Base-by-base conservation (phyloP, 2,797 vertebrate genomes). In the Bovichtus variegatus region DNA sequence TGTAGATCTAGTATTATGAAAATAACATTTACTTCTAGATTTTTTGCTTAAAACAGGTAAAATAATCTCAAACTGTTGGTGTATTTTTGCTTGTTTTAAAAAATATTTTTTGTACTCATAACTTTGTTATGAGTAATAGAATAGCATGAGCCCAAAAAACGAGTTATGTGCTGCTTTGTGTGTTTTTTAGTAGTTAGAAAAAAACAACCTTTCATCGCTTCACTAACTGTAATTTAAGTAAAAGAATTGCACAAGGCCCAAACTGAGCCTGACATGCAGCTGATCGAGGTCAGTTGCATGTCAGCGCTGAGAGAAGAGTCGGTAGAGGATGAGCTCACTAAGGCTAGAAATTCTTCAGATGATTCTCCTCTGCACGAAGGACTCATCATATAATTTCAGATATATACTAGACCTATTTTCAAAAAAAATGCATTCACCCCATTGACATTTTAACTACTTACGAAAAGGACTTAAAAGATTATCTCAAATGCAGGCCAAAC, bases 301-400 rank as follows among this genome's bases (percentile, higher is more conserved):
- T 82, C 75, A 78, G 61, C 19, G 19, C n/a, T 73, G 64, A 76
- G 59, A 87, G 76, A 87, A 68, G 58, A 75, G 74, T 82, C 9
- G 9, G 9, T 76, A 53, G 66, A 67, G 21, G 63, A 83, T 83
- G 81, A 81, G 63, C 55, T 89, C 78, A 81, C 53, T 67, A 54
- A 78, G 77, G 78, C 44, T 47, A 71, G 60, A 80, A 80, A 89
- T 81, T 65, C 76, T 87, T 34, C 54, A 71, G 70, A 76, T 81
- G 71, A 76, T 84, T 79, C 57, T 81, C 55, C 66, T 74, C 57
- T 62, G 53, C 67, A 80, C 71, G 60, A 40, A 78, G 49, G 25
- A 75, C 46, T 31, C n/a, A 15, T 69, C 34, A 82, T 83, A 80
- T 71, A 2, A 70, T 78, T 76, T 76, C 31, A 71, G 21, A 61